Evolutionary conservation across 2,888 invertebrate genomes (phyloP), one percentile per base, ranked within the genome.

Genomic region (Graphium colonna): DNA sequence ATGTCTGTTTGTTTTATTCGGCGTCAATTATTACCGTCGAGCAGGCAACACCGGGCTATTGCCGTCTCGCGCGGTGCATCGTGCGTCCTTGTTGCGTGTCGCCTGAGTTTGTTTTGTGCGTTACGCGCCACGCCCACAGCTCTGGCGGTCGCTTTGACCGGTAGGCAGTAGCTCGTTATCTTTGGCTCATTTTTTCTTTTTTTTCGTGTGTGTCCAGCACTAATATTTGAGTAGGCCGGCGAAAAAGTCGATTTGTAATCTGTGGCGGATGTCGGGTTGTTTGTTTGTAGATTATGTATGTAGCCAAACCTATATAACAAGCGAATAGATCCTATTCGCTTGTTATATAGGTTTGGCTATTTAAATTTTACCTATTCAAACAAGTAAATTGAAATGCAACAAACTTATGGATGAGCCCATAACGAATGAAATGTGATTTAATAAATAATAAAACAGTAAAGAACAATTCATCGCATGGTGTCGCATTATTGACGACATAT

Each of bases 1-100:
- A 83, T 83, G 71, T 83, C 82, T 88, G 87, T 89, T 88, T 88
- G 86, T 86, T 89, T 89, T 85, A 79, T 74, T 81, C 82, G 76
- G 78, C 84, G 80, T 88, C 88, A 87, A 86, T 88, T 86, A 85
- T 85, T 82, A 83, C 82, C 77, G 80, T 74, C 63, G 74, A 70
- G 78, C 33, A 3, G 78, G 71, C 71, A 71, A 73, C 83, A 79
- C 77, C 79, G 77, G 81, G 69, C 76, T 72, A 58, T 67, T 64
- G 64, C 68, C 62, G 73, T 82, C 79, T 69, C 72, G 61, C 7
- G 57, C 33, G 60, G 33, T 40, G 52, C 18, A 56, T 59, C 62
- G 68, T 84, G 78, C 71, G 73, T 71, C 67, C 85, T 75, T 64
- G 68, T 45, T 76, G 70, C 71, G 69, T 78, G 78, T 76, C 77